Base-by-base conservation (phyloP, 2,888 invertebrate genomes). In the Rapana venosa region DNA sequence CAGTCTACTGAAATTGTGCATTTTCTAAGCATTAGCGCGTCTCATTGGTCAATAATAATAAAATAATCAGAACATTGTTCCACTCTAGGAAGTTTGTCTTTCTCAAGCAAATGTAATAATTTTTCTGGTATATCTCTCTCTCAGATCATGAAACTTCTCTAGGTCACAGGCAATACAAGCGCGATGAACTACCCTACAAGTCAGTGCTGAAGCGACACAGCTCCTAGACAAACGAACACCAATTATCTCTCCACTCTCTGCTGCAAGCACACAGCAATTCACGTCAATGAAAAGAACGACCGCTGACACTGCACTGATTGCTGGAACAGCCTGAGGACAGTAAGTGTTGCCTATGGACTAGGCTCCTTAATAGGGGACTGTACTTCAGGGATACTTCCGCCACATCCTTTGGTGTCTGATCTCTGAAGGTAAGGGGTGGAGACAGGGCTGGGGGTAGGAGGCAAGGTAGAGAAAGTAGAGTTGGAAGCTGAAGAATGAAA, bases 341-440 rank as follows among this genome's bases (percentile, higher is more conserved):
- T 89, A 77, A 47, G 47, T 47, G 47, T 47, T 47, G 47, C 47
- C 47, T 47, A 47, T 47, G 8, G 8, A 89, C 85, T 85, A 85
- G 89, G 89, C 85, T 89, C 85, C 89, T 89, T 89, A 89, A 85
- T 85, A 89, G 89, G 89, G 89, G 74, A n/a, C 84, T 85, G 85
- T 89, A 89, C 85, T 89, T 89, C 85, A 89, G 83, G 89, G 89
- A 84, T 85, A 89, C 85, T 89, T 89, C 89, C 89, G 89, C 89
- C 74, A 85, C 89, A 89, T 89, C 89, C 89, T 47, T 84, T 74
- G 66, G 83, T 35, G 70, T 74, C 89, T 89, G 74, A 89, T 61
- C 35, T 22, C 32, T 11, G 47, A 66, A 85, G 47, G 5, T 36
- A 26, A 47, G 81, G 81, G 81, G 11, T 11, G 32, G 11, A 32